Base-by-base conservation (phyloP, 2,888 invertebrate species). In the Amphimallon solstitiale region DNA sequence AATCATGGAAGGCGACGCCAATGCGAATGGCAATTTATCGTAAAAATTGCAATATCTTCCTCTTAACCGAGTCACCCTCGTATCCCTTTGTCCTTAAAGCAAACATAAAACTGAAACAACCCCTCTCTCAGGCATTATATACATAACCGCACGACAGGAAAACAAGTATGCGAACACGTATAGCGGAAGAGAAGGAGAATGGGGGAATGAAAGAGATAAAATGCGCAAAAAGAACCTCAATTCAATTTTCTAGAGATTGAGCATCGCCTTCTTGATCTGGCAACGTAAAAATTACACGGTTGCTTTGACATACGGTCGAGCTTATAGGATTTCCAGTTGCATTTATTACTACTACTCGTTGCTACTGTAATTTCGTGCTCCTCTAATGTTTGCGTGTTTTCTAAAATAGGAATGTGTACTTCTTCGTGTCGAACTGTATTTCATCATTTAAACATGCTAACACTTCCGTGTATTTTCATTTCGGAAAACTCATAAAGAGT, bases 221-320 rank as follows among this genome's bases (percentile, higher is more conserved):
- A 51, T 51, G 51, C 7, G 51, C 35, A 14, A 29, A 48, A 51
- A 51, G 35, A 34, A 35, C 51, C 51, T 34, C 51, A 51, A 51
- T 51, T 51, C 51, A 51, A 51, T 51, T 51, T 51, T 51, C 51
- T 51, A 35, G 51, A 51, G 51, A 51, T 51, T 51, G 51, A 51
- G 51, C 51, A 51, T 35, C 51, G 51, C 35, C 51, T 37, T 35
- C 51, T 51, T 51, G 51, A 51, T 51, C 35, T 14, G 35, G 51
- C 19, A 51, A 51, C 35, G 51, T 51, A 51, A 51, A 51, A 51
- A 51, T 51, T 51, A 35, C 34, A 51, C 35, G 37, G 51, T 51
- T 35, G 51, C 51, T 51, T 51, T 51, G 51, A 51, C 17, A 23
- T 51, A 51, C 51, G 51, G 51, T 34, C 17, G 9, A 35, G 17